Evolutionary conservation across 2,888 invertebrate species (phyloP), one percentile per base, ranked within the genome.

Genomic region (Sinopyrophorus schimmeli): DNA sequence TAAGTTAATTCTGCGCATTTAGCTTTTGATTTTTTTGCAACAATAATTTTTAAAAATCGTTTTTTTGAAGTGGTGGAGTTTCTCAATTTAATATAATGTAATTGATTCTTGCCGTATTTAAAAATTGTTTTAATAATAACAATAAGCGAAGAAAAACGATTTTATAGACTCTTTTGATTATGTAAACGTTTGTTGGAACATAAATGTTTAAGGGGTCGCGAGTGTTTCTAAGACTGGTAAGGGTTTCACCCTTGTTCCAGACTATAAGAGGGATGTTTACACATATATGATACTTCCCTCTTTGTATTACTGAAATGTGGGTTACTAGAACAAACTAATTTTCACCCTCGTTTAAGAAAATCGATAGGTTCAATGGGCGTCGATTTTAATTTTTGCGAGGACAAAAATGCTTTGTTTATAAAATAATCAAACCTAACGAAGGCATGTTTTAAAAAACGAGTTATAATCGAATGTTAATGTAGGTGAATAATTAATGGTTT

Each of bases 401-500:
- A 24, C 6, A 10, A 10, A 3, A 24, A 24, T 6, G 24, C 24
- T 4, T 24, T 3, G 7, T 10, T n/a, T n/a, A n/a, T n/a, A n/a
- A n/a, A n/a, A n/a, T n/a, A n/a, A n/a, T n/a, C n/a, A n/a, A n/a
- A n/a, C n/a, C n/a, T n/a, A n/a, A n/a, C n/a, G n/a, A n/a, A n/a
- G n/a, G n/a, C n/a, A n/a, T n/a, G n/a, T n/a, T n/a, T n/a, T 37
- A 47, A 50, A 55, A 53, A 58, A 59, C 54, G 47, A 48, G n/a
- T 24, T 47, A 59, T 57, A 58, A 59, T 59, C 53, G 58, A 59
- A 60, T 58, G 58, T 54, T 59, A 58, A 56, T 55, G 58, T 58
- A 51, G 56, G 56, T 58, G 57, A 60, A 61, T 61, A 60, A 61
- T 61, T 61, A 58, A 61, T 61, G 59, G 49, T 60, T 52, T 56